Evolutionary conservation across 2,113 vertebrate species (phyloP).

Genomic region (Chlamydotis undulata): DNA sequence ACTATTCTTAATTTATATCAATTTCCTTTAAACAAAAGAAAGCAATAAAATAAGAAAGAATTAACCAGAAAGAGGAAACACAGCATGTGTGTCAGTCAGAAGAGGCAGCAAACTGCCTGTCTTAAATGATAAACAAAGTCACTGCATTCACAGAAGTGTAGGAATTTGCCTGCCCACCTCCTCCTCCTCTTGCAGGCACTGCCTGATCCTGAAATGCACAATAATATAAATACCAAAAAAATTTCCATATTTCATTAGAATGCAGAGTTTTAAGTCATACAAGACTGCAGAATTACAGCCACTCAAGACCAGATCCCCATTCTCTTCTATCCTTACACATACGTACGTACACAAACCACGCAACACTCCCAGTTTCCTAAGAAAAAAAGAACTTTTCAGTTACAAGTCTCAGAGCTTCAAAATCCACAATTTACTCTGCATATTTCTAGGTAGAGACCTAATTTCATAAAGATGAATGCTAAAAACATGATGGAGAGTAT

Average conservation of each 20-base stretch:
- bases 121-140: neutral
- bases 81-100: neutral
- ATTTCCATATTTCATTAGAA: neutral
- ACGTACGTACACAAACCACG: fast-evolving
- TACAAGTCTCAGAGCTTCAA: neutral
- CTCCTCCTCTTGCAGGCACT: neutral
- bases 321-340: fast-evolving
- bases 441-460: neutral
- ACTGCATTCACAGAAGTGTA: neutral
- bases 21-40: neutral
- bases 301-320: neutral
- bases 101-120: neutral
- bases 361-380: neutral
- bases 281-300: neutral
- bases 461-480: neutral
- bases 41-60: neutral
- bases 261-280: neutral
- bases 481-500: neutral
- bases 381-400: neutral
- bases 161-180: neutral
- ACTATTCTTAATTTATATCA: neutral
- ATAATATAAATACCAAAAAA: neutral
- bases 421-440: neutral
- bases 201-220: neutral
- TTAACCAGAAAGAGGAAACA: neutral